Base-by-base conservation (phyloP, 2,797 vertebrate species). In the Hydrocynus forskahlii region DNA sequence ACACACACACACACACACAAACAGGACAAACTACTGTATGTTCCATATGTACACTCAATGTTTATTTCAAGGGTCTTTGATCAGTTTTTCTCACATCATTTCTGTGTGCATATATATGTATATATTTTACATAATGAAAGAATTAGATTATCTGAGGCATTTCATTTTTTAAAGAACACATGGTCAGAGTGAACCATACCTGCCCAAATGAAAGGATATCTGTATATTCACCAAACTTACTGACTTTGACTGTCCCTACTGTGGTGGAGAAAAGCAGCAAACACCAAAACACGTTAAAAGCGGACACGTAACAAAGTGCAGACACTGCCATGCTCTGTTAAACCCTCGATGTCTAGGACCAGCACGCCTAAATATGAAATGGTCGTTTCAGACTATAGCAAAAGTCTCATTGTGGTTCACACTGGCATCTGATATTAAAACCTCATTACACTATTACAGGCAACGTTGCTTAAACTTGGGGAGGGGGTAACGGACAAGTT, bases 61-160 rank as follows among this genome's bases (percentile, higher is more conserved):
- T 85, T 87, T 85, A 83, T 81, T 86, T 83, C 25, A 81, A 59
- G 71, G 52, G 70, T 35, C 35, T 25, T 76, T 50, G 21, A 73
- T 60, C 54, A 81, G 29, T 5, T n/a, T 48, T 23, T 64, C 19
- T 7, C 8, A 23, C 29, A 29, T 74, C 19, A 60, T 54, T 76
- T 69, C 72, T 78, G 66, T 73, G 25, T 19, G 7, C 17, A 4
- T 13, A 35, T 25, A 60, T 63, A 71, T n/a, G n/a, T n/a, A n/a
- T n/a, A n/a, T n/a, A n/a, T n/a, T n/a, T 54, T 66, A 72, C 50
- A 76, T 54, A 17, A 59, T 13, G 55, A 21, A 1, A 75, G 50
- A 71, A 78, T n/a, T 14, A 35, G 19, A 43, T 78, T 45, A 23
- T 38, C 68, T 16, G 21, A 40, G 19, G n/a, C 38, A 71, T 35